Evolutionary conservation across 1,140 invertebrate species (phyloP), one percentile per base, ranked within the genome.

Genomic region (Drosophila lacertosa): DNA sequence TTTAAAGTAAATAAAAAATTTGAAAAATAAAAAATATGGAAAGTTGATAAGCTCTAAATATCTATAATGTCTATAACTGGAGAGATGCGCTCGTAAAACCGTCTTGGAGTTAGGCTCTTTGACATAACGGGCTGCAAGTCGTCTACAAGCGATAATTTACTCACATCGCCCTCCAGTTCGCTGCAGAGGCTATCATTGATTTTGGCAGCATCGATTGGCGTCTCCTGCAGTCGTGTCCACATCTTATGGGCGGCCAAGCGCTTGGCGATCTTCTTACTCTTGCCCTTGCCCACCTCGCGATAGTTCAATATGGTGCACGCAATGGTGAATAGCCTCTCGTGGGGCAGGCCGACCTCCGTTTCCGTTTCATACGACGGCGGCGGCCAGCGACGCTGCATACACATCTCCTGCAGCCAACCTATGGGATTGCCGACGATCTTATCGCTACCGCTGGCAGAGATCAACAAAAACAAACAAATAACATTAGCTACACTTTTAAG

Each of bases 241-340:
- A 99, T 99, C 89, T 97, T 97, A 86, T 96, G 95, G 33, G 98
- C 98, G 18, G 98, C 98, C 89, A 97, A 94, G 32, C 98, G 93
- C 92, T 99, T 99, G 1, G 98, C 98, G 15, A 98, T 93, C 90
- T 99, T 99, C 92, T 99, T 99, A 50, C 97, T 98, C 90, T 98
- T 98, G 3, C 98, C 98, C 45, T 94, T 94, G 75, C 96, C 96
- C 15, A 95, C 94, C 92, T 97, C 95, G 67, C 95, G 94, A 82
- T 96, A 95, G 72, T 97, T 97, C 44, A 96, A 92, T 67, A 97
- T 95, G 45, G 95, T 95, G 90, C 98, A 99, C 4, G 97, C 94
- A 89, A 99, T 98, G 2, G 97, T 98, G 86, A 98, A 98, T 59
- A 97, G 95, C 59, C 98, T 94, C 89, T 98, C 97, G 86, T 98